Evolutionary conservation across 2,797 vertebrate genomes (phyloP), one percentile per base, ranked within the genome.

Genomic region (Phalanger gymnotis): DNA sequence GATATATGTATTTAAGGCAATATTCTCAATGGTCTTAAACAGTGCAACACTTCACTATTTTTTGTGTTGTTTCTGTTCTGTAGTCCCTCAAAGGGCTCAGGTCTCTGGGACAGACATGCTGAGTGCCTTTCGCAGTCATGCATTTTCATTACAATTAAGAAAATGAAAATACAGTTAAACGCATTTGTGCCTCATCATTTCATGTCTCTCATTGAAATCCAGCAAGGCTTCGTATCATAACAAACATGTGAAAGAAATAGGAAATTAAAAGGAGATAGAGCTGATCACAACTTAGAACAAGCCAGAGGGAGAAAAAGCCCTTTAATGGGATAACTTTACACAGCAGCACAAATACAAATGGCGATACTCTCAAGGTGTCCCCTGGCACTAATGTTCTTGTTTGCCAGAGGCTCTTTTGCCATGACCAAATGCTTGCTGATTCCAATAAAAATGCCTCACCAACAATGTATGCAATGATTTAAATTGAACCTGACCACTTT

Each of bases 361-460:
- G 34, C 73, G 97, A 97, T 94, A 87, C 95, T 96, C 61, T 95
- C 92, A 98, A 98, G 91, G 51, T 96, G 90, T 95, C 95, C 94
- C 96, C 89, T 57, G 92, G 40, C 91, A 97, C 58, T 94, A 97
- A 95, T 93, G 92, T 96, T 96, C 30, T 81, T 90, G 4, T 95
- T 97, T 98, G 93, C 56, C 95, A 98, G 95, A 97, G 97, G 90
- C 94, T 95, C 96, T 90, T 96, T 97, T 52, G 10, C 93, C 3
- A 40, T 96, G 96, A 93, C 92, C 96, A 98, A 98, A 97, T 92
- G 95, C 91, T 97, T 97, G 93, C 96, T 98, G 96, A 97, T 98
- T 98, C 97, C 97, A 98, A 96, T 96, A 97, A 97, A 98, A 98
- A 93, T 92, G 97, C 25, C 81, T 98, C 47, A 93, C 94, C 93